These are phyloP conservation scores for Antennarius striatus DNA, from an alignment of 2,113 vertebrate species.

Conservation along the genomic window DNA sequence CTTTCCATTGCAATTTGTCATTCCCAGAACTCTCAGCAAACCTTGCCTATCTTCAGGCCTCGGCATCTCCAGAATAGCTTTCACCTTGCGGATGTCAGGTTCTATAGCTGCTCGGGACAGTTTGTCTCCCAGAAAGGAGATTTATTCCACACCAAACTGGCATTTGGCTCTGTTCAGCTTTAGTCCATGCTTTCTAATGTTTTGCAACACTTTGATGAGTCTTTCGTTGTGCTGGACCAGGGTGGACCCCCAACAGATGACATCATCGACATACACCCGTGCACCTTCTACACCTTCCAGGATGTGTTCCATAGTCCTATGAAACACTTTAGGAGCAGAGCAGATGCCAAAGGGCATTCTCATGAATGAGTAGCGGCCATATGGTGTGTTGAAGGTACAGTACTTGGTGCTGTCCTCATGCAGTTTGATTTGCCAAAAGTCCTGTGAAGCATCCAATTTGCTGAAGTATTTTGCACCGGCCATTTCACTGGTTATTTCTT, in stretches of 20 bases:
- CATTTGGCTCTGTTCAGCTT: constrained; percentile 5
- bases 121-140: constrained; percentile 10
- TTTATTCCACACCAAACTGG: constrained; percentile 1
- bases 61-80: not conserved
- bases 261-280: not conserved
- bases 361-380: not conserved
- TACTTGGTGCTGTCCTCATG: not conserved
- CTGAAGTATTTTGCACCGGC: not conserved
- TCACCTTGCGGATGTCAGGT: not conserved
- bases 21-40: not conserved
- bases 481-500: not conserved
- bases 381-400: not conserved
- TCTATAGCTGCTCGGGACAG: not conserved
- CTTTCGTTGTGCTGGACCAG: not conserved
- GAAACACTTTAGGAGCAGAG: not conserved
- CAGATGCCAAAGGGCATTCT: not conserved
- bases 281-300: no score
- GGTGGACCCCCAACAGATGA: not conserved
- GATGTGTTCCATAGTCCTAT: not conserved
- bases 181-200: not conserved
- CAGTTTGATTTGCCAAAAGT: not conserved
- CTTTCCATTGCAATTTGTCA: not conserved
- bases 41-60: not conserved
- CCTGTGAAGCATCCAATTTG: not conserved
- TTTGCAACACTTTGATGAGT: not conserved